Base-by-base conservation (phyloP, 1,140 invertebrate species). In the Himalopsyche phryganea region DNA sequence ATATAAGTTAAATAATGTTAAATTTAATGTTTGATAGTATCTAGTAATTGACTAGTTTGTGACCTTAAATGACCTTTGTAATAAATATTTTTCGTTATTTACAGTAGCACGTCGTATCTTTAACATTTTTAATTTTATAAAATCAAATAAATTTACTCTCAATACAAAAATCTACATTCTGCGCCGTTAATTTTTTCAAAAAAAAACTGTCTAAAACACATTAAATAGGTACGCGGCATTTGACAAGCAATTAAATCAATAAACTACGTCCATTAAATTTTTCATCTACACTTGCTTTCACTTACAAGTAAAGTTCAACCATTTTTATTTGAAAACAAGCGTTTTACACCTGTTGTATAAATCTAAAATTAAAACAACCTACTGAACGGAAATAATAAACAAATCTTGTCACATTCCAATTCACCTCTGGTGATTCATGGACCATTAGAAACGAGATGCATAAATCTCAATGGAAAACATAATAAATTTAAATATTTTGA, bases 401-500 rank as follows among this genome's bases (percentile, higher is more conserved):
- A 58, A 50, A 40, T 6, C 40, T 60, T 53, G 58, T 54, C 50
- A 54, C 58, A 53, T 50, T 54, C 60, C 44, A 33, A 49, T 62
- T n/a, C 60, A 49, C 60, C 54, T 57, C 46, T 50, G 33, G 44
- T 57, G 60, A 62, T 62, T 56, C 60, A 62, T 58, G 60, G 48
- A 50, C 53, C 60, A 62, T 62, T 62, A 58, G 54, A 23, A 53
- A 38, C 15, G 10, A 3, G 20, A 32, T 18, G 28, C 50, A 33
- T 62, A 58, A 62, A 62, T 62, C 54, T 56, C 35, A 52, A 58
- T 62, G 54, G 36, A 42, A 40, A 28, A 41, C 9, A 51, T 56
- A 57, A 62, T 62, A 62, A 62, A 62, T 62, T 50, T 40, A 40
- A 23, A 38, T 62, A 62, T 62, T 62, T 62, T 62, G 60, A 62